Evolutionary conservation across 2,113 vertebrate species (phyloP).

Genomic region (Menura novaehollandiae): DNA sequence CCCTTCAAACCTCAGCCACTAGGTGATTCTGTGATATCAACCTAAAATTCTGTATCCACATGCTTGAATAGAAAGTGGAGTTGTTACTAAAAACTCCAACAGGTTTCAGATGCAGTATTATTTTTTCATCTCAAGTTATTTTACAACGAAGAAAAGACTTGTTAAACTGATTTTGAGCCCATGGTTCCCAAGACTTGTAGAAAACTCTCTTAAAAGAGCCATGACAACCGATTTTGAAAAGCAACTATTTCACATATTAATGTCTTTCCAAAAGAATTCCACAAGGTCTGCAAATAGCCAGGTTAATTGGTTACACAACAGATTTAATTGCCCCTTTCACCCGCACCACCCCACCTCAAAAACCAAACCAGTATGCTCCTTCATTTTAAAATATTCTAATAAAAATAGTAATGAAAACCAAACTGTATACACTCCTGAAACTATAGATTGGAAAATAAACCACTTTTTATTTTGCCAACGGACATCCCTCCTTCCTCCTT

Average conservation of each 20-base stretch:
- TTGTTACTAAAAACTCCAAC: background rate
- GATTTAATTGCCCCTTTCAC: background rate
- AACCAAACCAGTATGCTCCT: background rate
- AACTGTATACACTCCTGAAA: background rate
- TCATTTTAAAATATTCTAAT: background rate
- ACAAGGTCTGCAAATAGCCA: background rate
- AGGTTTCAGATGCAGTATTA: background rate
- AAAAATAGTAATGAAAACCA: background rate
- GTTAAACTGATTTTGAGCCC: background rate
- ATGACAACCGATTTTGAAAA: background rate
- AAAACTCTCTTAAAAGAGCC: background rate
- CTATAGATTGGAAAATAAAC: background rate
- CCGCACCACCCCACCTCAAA: accelerated
- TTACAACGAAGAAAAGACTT: background rate
- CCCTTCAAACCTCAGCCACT: background rate
- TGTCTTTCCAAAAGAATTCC: background rate
- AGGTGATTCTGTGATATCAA: background rate
- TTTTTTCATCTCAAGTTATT: background rate
- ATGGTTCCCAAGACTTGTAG: background rate
- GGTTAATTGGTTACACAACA: background rate
- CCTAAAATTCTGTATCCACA: background rate
- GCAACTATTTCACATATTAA: background rate
- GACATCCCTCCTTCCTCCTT: background rate
- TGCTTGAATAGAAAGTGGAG: background rate
- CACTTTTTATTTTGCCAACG: background rate